Conservation (phyloP, 2,797 vertebrate genomes). For the Rhabdophis nuchalis region DNA sequence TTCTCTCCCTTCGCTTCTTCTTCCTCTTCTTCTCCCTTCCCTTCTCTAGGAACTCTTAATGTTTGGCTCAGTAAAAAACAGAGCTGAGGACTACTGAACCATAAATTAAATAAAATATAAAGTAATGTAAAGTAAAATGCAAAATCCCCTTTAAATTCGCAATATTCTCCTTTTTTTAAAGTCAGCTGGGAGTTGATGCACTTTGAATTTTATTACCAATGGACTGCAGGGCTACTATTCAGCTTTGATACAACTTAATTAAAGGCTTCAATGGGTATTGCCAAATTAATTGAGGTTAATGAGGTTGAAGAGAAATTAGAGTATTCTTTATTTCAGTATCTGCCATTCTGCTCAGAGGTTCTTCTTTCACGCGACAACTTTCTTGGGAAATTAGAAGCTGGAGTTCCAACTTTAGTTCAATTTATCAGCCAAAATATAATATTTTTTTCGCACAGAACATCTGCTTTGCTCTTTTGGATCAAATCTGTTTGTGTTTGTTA, state of each 20-base stretch:
- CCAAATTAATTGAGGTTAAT: background rate
- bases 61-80: background rate
- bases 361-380: background rate
- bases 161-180: background rate
- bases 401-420: background rate
- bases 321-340: background rate
- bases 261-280: background rate
- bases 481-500: background rate
- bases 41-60: background rate
- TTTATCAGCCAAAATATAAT: background rate
- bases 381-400: background rate
- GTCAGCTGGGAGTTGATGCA: background rate
- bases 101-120: background rate
- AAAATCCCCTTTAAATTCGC: background rate
- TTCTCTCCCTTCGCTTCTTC: no score
- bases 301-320: background rate
- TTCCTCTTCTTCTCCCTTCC: background rate
- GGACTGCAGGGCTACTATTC: background rate
- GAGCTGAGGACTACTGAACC: background rate
- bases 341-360: background rate
- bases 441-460: background rate
- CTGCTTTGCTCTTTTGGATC: background rate
- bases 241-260: background rate
- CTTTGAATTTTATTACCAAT: background rate
- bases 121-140: background rate